Evolutionary conservation across 2,888 invertebrate species (phyloP).

Genomic region (Noctua pronuba): DNA sequence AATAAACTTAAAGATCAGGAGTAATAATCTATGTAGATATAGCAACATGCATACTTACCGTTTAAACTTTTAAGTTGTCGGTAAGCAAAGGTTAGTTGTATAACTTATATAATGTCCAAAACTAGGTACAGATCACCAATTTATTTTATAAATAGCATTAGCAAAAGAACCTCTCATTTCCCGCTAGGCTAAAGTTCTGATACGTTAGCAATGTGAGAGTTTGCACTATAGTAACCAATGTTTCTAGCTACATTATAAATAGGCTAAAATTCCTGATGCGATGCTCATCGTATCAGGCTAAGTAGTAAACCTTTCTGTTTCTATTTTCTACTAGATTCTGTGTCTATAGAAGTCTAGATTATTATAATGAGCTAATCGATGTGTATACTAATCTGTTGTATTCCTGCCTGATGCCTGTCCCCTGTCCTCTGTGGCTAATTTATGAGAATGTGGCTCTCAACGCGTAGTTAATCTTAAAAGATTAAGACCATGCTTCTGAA

Average conservation of each 20-base stretch:
- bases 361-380: slow-evolving; percentile 57
- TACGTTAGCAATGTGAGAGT: not conserved
- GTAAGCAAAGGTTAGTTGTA: not conserved
- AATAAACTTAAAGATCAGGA: not conserved
- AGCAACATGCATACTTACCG: not conserved
- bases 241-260: slow-evolving; percentile 9
- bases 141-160: not conserved
- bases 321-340: slow-evolving; percentile 57
- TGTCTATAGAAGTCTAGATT: slow-evolving; percentile 65
- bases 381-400: slow-evolving; percentile 73
- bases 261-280: slow-evolving; percentile 22
- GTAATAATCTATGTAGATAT: too few relatives aligned
- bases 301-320: slow-evolving; percentile 47
- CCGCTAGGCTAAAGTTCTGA: not conserved
- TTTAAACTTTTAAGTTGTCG: not conserved
- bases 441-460: slow-evolving; percentile 77
- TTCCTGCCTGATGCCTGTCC: slow-evolving; percentile 86
- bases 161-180: not conserved
- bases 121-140: not conserved
- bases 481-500: not conserved
- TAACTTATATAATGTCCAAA: not conserved
- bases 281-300: slow-evolving; percentile 21
- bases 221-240: not conserved
- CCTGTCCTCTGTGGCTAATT: slow-evolving; percentile 71
- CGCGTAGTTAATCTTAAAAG: not conserved